Base-by-base conservation (phyloP, 2,113 vertebrate genomes). In the Grus americana region DNA sequence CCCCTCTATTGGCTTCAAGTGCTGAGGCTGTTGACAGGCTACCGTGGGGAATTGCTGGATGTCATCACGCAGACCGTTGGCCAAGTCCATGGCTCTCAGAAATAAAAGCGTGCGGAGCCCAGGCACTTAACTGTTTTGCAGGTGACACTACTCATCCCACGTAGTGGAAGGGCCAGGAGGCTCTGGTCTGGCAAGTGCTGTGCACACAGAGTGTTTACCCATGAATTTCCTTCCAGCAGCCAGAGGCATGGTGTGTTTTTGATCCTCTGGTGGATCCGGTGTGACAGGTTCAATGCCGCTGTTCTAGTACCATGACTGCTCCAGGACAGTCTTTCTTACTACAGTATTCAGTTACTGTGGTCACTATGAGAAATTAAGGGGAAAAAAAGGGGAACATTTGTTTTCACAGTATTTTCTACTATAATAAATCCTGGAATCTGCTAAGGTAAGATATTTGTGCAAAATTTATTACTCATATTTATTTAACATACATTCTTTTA, bases 41-140 rank as follows among this genome's bases (percentile, higher is more conserved):
- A 6, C 66, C 23, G 1, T 10, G 29, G 9, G 42, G 54, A 46
- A 17, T 15, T 62, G 47, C 12, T 73, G 59, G 42, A 14, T 19
- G 15, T 55, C 26, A 19, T 82, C 40, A 57, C 0, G 0, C 30
- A 44, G 47, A n/a, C 13, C 23, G 1, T 2, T 62, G 59, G 14
- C 36, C 66, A 40, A 57, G 23, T 62, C 78, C 9, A 14, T 19
- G 23, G n/a, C 78, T 49, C 40, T 87, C 2, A 2, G 50, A 80
- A 70, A 40, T 32, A 30, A n/a, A 80, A 75, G 8, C 5, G 27
- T 6, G 8, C 1, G 1, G 46, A 61, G 50, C 50, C 44, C 46
- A 26, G 58, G 52, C 18, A 36, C 50, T 65, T 42, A 23, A 14
- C 30, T 42, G 14, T 20, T 81, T 90, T 58, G 24, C 32, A 26